Base-by-base conservation (phyloP, 2,888 invertebrate species). In the Platypus cylindrus region DNA sequence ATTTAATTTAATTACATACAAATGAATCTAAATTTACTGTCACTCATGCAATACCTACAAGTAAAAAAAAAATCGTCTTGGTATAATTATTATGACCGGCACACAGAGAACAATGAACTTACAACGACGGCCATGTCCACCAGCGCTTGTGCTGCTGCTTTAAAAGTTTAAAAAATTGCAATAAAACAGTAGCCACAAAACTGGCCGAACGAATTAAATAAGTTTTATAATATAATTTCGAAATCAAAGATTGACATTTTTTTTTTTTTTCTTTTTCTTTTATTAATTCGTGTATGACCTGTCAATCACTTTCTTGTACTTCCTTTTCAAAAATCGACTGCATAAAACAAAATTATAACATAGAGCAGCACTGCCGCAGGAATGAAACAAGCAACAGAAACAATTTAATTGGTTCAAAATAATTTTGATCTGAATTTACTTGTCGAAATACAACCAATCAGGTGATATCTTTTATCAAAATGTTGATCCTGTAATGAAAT, bases 81-180 rank as follows among this genome's bases (percentile, higher is more conserved):
- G 7, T n/a, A n/a, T 16, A 27, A 27, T 56, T 58, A 59, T 56
- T 49, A 52, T 38, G 37, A 49, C 54, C 54, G 55, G 53, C 51
- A 50, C n/a, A n/a, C 48, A 52, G 58, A 58, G 66, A 66, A 67
- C 67, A 67, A 66, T 67, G 67, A 67, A 67, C 67, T 64, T 65
- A 53, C 56, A 39, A 28, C 59, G 63, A 64, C 65, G 65, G 66
- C 66, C 65, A 66, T 62, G 61, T 63, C 62, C 63, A n/a, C n/a
- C n/a, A 59, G 60, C 60, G 63, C 62, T 63, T 63, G 60, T 59
- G 58, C 38, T 36, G 35, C 54, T n/a, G 58, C 54, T 53, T 52
- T 56, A 41, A 55, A 55, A 56, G n/a, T n/a, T n/a, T 59, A 56
- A 54, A 62, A 62, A 63, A 57, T 56, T 55, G 53, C 54, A 52